A percentile compares a stretch with the other conserved stretches of the same genome.
phyloP scores from a whole-genome alignment of 2,797 vertebrate genomes.

The Champsocephalus gunnari region DNA sequence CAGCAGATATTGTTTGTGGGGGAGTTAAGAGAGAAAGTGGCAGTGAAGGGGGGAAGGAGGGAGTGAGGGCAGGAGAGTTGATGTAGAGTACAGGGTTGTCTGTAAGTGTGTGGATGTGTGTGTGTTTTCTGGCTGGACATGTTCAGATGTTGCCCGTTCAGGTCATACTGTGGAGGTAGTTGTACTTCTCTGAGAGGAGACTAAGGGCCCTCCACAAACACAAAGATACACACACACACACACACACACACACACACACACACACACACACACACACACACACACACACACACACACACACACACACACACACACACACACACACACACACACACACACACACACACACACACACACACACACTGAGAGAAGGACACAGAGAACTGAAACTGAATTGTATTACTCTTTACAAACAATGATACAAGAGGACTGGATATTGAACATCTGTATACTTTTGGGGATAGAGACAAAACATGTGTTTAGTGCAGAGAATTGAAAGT shows the following conservation, averaged over 20 bases:
- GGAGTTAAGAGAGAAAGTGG: conserved; percentile 53
- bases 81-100: conserved; percentile 39
- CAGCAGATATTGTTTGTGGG: conserved; percentile 66
- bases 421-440: too few species aligned
- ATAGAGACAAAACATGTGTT: too few species aligned
- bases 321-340: conserved; percentile 21
- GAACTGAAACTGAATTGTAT: conserved; percentile 2
- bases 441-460: too few species aligned
- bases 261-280: neutral
- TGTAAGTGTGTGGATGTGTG: conserved; percentile 25
- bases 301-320: too few species aligned
- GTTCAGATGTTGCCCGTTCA: conserved; percentile 33
- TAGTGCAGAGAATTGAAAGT: too few species aligned
- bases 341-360: conserved; percentile 1
- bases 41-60: conserved; percentile 18
- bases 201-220: conserved; percentile 51
- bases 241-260: conserved; percentile 3
- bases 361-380: neutral
- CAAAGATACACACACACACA: too few species aligned
- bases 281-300: neutral
- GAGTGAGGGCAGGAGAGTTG: conserved; percentile 37
- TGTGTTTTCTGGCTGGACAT: conserved; percentile 46
- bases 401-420: too few species aligned
- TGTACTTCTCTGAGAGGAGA: conserved; percentile 62
- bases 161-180: conserved; percentile 67